Evolutionary conservation across 2,113 vertebrate genomes (phyloP).

Genomic region (Antechinus flavipes): DNA sequence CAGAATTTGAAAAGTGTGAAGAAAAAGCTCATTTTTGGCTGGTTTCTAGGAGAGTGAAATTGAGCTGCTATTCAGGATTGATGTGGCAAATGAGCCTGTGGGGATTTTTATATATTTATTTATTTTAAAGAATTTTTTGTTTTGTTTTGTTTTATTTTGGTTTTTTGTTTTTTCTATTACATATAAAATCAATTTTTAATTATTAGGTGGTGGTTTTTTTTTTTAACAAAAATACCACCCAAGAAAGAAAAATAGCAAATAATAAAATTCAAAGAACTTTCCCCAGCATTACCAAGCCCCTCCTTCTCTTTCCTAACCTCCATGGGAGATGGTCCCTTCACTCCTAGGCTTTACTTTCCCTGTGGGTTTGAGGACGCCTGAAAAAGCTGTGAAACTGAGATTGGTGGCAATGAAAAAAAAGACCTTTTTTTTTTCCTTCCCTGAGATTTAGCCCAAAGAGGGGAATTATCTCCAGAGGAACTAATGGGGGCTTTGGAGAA

Average conservation of each 20-base stretch:
- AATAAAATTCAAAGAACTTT: background rate
- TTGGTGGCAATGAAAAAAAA: background rate
- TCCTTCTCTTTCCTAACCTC: background rate
- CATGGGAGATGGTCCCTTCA: background rate
- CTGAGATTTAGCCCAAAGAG: background rate
- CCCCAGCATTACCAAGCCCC: background rate
- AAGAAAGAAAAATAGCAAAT: background rate
- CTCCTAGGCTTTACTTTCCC: background rate
- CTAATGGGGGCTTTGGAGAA: fast-evolving
- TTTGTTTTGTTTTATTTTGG: too few species aligned
- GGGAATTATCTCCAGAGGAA: background rate
- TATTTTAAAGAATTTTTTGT: background rate
- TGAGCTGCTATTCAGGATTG: background rate
- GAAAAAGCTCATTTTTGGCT: background rate
- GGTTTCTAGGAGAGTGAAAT: background rate
- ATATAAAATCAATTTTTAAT: background rate
- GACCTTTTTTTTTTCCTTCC: background rate
- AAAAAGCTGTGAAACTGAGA: background rate
- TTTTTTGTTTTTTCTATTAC: background rate
- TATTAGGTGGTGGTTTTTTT: background rate
- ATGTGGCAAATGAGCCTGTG: background rate
- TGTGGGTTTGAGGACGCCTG: background rate
- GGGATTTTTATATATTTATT: background rate
- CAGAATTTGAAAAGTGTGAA: background rate
- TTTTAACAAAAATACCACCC: background rate